A percentile compares a stretch with the other conserved stretches of the same genome.
These are phyloP conservation scores for Caenorhabditis imperialis DNA, from an alignment of 2,888 invertebrate species.

Conservation along the genomic window DNA sequence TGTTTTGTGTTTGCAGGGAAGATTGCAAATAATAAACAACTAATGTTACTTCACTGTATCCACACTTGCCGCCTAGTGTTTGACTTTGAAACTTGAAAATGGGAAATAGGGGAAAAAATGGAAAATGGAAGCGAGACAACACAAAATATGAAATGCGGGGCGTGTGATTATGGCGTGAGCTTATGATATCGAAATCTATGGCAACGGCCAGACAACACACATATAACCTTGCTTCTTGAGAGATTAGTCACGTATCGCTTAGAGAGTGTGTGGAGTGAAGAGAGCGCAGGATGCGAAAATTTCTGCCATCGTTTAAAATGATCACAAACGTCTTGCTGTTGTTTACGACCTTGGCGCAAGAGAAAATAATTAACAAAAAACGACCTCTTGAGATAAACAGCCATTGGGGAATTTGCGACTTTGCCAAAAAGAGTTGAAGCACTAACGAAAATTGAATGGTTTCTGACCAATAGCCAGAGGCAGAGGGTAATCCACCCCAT, in stretches of 20 bases:
- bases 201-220: background rate
- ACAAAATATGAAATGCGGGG: conserved; percentile 1
- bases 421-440: background rate
- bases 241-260: conserved; percentile 8
- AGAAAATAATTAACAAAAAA: too few species aligned
- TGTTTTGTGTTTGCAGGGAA: conserved; percentile 5
- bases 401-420: too few species aligned
- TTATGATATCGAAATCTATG: conserved; percentile 14
- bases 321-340: conserved; percentile 6
- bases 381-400: too few species aligned
- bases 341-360: too few species aligned
- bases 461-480: background rate
- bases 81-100: conserved; percentile 10
- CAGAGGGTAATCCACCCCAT: conserved; percentile 9
- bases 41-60: conserved; percentile 2
- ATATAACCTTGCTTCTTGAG: background rate
- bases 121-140: conserved; percentile 1
- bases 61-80: background rate
- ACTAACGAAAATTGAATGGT: conserved; percentile 16
- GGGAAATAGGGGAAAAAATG: background rate
- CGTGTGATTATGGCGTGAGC: too few species aligned
- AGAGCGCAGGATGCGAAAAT: too few species aligned
- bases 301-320: conserved; percentile 15
- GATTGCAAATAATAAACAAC: conserved; percentile 12
- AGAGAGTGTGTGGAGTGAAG: too few species aligned